Evolutionary conservation across 1,140 invertebrate genomes (phyloP).

Genomic region (Rhyzopertha dominica): DNA sequence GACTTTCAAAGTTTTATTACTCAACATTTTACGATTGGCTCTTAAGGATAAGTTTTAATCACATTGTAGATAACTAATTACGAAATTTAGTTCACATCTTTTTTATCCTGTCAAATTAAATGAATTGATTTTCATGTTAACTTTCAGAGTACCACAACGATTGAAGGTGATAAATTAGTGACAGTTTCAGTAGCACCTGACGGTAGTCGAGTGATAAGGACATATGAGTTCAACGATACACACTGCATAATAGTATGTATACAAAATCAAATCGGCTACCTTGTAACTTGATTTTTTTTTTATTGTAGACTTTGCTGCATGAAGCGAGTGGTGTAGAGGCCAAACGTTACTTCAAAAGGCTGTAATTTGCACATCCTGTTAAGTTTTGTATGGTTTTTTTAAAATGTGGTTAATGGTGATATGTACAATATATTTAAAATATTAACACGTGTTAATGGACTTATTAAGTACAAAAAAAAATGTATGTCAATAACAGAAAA

Average conservation of each 20-base stretch:
- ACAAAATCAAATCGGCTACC: not conserved
- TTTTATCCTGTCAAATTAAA: slow-evolving; percentile 37
- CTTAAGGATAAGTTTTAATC: too few species aligned
- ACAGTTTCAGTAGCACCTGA: slow-evolving; percentile 50
- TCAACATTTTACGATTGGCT: too few species aligned
- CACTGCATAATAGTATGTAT: slow-evolving; percentile 54
- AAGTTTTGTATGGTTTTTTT: not conserved
- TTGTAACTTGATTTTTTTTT: slow-evolving; percentile 17
- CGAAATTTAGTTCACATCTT: too few species aligned
- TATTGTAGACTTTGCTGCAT: slow-evolving; percentile 30
- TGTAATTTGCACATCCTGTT: not conserved
- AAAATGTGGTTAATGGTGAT: too few species aligned
- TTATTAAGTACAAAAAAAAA: too few species aligned
- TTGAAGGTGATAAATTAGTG: slow-evolving; percentile 50
- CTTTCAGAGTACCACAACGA: slow-evolving; percentile 50
- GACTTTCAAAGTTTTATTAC: too few species aligned
- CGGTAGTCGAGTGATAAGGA: slow-evolving; percentile 49
- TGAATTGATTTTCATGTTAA: slow-evolving; percentile 12
- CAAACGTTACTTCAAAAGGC: slow-evolving; percentile 33
- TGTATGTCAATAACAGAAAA: too few species aligned
- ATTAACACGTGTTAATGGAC: too few species aligned
- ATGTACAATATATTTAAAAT: too few species aligned
- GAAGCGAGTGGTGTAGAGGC: slow-evolving; percentile 29
- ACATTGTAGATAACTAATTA: too few species aligned
- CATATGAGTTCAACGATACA: slow-evolving; percentile 53